Percentiles rank a stretch among this genome's conserved stretches.
phyloP scores from a whole-genome alignment of 2,797 vertebrate genomes.

The Epinephelus awoara region DNA sequence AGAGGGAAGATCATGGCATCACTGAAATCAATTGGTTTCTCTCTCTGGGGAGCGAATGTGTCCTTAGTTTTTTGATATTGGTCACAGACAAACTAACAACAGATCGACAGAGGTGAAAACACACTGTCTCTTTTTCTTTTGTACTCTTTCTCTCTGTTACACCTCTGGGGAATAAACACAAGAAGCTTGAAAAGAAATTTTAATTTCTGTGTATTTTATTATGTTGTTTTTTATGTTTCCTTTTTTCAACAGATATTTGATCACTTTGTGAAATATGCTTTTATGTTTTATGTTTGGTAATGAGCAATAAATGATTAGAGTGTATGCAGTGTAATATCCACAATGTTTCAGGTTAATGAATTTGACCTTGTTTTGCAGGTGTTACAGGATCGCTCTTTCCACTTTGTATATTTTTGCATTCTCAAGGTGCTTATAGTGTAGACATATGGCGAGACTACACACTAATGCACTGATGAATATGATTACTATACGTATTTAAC shows the following conservation, averaged over 20 bases:
- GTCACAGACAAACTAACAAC: constrained; percentile 1
- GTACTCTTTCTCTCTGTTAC: not conserved
- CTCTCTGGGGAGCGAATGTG: not conserved
- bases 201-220: no score
- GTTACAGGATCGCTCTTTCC: not conserved
- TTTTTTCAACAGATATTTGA: not conserved
- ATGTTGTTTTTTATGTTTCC: not conserved
- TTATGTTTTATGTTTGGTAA: no score
- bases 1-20: constrained; percentile 14
- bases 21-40: constrained; percentile 17
- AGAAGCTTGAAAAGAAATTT: not conserved
- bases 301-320: no score
- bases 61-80: not conserved
- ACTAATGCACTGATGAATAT: no score
- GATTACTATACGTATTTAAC: no score
- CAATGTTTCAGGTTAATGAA: not conserved
- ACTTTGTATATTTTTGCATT: not conserved
- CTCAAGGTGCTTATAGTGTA: no score
- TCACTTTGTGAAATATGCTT: not conserved
- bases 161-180: not conserved
- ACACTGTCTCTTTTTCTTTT: not conserved
- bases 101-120: not conserved
- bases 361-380: not conserved
- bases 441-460: no score
- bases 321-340: no score